These are phyloP conservation scores for Smittia aterrima DNA, from an alignment of 2,888 invertebrate species.

Conservation along the genomic window DNA sequence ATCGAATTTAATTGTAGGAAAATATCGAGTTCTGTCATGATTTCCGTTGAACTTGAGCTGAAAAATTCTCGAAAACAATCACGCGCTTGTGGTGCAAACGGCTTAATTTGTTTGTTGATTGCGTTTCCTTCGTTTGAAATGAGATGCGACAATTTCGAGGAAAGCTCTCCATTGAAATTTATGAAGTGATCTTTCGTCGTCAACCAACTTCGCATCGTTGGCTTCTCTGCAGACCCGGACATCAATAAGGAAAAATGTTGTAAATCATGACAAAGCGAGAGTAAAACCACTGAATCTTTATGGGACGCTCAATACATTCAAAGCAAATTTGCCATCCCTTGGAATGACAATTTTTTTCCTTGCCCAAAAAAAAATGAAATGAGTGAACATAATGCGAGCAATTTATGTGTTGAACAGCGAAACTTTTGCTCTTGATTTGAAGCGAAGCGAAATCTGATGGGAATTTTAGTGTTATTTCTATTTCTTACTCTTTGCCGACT, in stretches of 20 bases:
- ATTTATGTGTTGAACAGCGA: slow-evolving; percentile 37
- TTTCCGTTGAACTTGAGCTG: slow-evolving; percentile 6
- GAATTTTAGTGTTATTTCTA: slow-evolving; percentile 37
- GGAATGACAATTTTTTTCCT: background rate
- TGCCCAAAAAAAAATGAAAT: background rate
- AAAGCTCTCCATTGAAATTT: no score
- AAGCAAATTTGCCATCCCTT: background rate
- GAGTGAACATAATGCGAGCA: slow-evolving; percentile 17
- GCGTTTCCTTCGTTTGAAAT: background rate
- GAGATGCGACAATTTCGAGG: background rate
- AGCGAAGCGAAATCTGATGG: slow-evolving; percentile 37
- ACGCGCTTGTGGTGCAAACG: background rate
- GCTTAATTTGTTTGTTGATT: background rate
- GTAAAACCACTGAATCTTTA: background rate
- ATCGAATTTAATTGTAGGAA: slow-evolving; percentile 39
- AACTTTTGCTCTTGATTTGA: slow-evolving; percentile 25
- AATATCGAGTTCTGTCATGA: background rate
- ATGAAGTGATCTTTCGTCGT: no score
- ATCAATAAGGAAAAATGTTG: background rate
- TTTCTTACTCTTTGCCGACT: slow-evolving; percentile 34
- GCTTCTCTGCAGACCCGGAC: no score
- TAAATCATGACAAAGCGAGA: background rate
- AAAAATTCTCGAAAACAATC: background rate
- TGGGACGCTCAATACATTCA: background rate
- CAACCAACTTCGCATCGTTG: no score